Conservation (phyloP, 2,888 invertebrate species). For the Aspidiotus destructor region DNA sequence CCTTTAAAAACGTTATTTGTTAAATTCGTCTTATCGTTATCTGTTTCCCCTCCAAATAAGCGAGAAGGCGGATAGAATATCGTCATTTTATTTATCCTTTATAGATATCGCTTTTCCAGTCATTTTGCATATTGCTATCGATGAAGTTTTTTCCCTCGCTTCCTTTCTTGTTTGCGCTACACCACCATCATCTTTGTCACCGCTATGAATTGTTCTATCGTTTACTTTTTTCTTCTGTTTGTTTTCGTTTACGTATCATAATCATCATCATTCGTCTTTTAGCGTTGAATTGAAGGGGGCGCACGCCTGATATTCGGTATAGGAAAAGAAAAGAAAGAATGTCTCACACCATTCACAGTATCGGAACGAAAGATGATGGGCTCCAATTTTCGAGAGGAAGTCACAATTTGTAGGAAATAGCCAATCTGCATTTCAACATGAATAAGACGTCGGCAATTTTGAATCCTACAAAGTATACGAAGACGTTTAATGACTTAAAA, state of each 20-base stretch:
- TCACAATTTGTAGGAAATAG: too few species aligned
- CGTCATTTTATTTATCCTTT: constrained; percentile 31
- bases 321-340: too few species aligned
- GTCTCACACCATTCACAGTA: too few species aligned
- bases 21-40: constrained; percentile 30
- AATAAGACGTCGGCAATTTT: too few species aligned
- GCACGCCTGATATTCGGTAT: too few species aligned
- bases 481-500: too few species aligned
- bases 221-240: not conserved
- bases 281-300: not conserved
- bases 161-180: not conserved
- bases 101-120: constrained; percentile 30
- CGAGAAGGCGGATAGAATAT: constrained; percentile 24
- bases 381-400: too few species aligned
- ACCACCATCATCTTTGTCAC: too few species aligned
- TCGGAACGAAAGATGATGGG: too few species aligned
- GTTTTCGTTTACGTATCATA: constrained; percentile 15
- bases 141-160: constrained; percentile 17
- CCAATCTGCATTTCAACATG: too few species aligned
- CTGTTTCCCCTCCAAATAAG: constrained; percentile 17
- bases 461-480: too few species aligned
- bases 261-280: constrained; percentile 15
- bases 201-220: constrained; percentile 3
- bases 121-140: constrained; percentile 32
- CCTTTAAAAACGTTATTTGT: constrained; percentile 28